Conservation (phyloP, 2,797 vertebrate genomes). For the Hoplostethus atlanticus region DNA sequence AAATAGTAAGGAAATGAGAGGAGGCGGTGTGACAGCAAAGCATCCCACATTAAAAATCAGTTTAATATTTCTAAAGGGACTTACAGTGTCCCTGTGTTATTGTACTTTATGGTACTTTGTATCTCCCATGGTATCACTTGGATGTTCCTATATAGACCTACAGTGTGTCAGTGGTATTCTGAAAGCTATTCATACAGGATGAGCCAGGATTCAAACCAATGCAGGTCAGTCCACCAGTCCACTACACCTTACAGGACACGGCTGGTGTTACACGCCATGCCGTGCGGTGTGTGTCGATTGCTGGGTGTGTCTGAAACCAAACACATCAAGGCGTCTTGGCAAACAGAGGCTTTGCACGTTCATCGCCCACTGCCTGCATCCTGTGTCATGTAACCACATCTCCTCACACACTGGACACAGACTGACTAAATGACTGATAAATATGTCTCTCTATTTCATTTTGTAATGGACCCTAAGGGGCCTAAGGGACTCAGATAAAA, state of each 20-base stretch:
- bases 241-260: too few species aligned
- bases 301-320: slow-evolving; percentile 28
- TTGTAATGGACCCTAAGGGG: slow-evolving; percentile 41
- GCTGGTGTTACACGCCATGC: neutral
- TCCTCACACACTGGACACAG: slow-evolving; percentile 1
- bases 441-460: slow-evolving; percentile 20
- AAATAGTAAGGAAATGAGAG: neutral
- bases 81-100: neutral
- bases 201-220: slow-evolving; percentile 15
- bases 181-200: neutral
- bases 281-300: neutral
- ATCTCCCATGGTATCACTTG: neutral
- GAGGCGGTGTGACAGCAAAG: neutral
- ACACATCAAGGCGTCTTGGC: slow-evolving; percentile 14
- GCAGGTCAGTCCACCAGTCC: neutral
- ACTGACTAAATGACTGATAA: slow-evolving; percentile 37
- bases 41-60: slow-evolving; percentile 14
- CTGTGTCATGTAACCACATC: slow-evolving; percentile 38
- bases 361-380: neutral
- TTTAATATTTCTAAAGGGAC: slow-evolving; percentile 12
- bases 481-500: slow-evolving; percentile 29
- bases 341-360: slow-evolving; percentile 1
- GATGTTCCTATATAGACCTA: neutral
- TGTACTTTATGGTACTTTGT: too few species aligned
- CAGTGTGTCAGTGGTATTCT: neutral